phyloP scores from a whole-genome alignment of 1,140 invertebrate species.

The Protaetia brevitarsis region DNA sequence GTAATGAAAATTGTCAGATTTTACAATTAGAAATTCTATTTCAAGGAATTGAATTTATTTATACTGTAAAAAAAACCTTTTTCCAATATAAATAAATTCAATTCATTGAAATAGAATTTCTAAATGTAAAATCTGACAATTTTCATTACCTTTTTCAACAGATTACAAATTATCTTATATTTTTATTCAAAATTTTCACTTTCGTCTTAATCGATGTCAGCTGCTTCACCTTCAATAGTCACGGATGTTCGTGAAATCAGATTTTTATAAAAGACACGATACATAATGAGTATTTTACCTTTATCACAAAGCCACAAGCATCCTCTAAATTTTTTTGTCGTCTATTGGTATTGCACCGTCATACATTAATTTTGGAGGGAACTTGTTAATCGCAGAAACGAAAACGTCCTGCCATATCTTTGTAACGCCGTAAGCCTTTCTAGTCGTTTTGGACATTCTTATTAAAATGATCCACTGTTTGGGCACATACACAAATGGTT shows the following conservation, averaged over 20 bases:
- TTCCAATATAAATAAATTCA: no score
- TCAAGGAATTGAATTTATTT: no score
- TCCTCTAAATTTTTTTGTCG: conserved; percentile 11
- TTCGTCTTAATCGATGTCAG: background rate
- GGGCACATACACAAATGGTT: conserved; percentile 30
- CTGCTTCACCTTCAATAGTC: background rate
- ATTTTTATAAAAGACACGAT: conserved; percentile 2
- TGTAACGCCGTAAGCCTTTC: conserved; percentile 31
- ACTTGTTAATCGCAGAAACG: conserved; percentile 21
- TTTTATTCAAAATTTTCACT: no score
- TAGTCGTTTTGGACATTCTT: conserved; percentile 29
- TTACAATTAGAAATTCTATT: no score
- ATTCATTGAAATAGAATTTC: no score
- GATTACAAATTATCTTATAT: no score
- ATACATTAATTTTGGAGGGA: conserved; percentile 15
- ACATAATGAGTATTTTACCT: background rate
- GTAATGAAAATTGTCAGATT: no score
- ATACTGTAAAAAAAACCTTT: no score
- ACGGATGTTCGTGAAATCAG: background rate
- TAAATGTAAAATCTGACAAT: no score
- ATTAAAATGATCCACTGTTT: conserved; percentile 31
- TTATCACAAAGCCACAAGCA: conserved; percentile 11
- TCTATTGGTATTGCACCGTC: background rate
- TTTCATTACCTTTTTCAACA: no score
- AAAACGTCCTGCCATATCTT: conserved; percentile 32